Conservation (phyloP, 2,797 vertebrate species). For the Acrossocheilus fasciatus region DNA sequence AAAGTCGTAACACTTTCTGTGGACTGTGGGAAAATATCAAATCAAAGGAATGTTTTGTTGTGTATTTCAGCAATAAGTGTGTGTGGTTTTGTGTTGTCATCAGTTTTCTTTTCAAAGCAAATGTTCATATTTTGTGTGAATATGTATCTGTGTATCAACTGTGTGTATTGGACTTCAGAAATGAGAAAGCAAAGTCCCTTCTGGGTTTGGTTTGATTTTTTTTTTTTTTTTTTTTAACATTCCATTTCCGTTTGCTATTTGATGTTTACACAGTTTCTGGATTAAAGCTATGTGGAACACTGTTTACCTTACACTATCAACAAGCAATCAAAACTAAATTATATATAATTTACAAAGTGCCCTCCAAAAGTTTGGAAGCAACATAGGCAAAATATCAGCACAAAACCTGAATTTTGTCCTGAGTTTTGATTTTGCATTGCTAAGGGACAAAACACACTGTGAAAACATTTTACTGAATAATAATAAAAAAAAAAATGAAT, state of each 20-base stretch:
- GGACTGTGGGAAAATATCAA: constrained; percentile 22
- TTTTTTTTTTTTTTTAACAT: not conserved
- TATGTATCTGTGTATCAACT: not conserved
- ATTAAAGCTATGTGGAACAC: not conserved
- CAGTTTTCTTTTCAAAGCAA: not conserved
- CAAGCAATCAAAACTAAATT: constrained; percentile 1
- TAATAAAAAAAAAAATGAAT: not conserved
- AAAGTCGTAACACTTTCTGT: not conserved
- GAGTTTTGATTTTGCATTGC: not conserved
- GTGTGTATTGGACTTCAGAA: not conserved
- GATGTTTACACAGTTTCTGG: not conserved
- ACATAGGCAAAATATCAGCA: not conserved
- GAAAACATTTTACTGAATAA: not conserved
- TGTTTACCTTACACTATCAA: not conserved
- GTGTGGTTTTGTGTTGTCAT: not conserved
- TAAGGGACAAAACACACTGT: not conserved
- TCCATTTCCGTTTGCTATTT: not conserved
- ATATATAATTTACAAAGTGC: not conserved
- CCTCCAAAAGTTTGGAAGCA: not conserved
- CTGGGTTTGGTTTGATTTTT: not conserved
- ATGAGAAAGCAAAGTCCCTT: not conserved
- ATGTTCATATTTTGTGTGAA: not conserved
- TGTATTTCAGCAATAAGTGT: not conserved
- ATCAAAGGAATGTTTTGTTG: not conserved
- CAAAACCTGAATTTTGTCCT: not conserved